Evolutionary conservation across 2,113 vertebrate species (phyloP).

Genomic region (Pelmatolapia mariae): DNA sequence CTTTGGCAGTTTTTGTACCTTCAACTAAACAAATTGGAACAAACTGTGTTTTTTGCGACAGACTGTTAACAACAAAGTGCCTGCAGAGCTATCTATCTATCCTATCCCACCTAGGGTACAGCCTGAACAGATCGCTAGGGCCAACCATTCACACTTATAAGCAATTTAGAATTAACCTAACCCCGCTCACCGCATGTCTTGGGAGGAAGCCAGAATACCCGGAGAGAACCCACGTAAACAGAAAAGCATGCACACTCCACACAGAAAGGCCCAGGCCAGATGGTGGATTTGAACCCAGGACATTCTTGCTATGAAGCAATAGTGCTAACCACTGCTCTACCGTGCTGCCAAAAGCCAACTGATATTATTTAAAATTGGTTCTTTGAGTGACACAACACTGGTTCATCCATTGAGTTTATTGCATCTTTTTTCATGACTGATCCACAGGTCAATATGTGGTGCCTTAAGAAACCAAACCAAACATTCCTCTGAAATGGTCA

Average conservation of each 20-base stretch:
- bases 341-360: background rate
- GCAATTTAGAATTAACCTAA: background rate
- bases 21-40: background rate
- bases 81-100: background rate
- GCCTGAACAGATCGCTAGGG: background rate
- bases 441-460: background rate
- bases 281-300: background rate
- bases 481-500: background rate
- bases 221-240: background rate
- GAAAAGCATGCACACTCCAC: background rate
- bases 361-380: background rate
- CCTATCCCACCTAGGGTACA: background rate
- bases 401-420: background rate
- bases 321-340: background rate
- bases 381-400: background rate
- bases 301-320: background rate
- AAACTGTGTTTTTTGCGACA: background rate
- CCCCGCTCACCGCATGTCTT: background rate
- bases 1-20: background rate
- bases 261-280: background rate
- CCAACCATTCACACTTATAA: background rate
- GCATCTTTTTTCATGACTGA: background rate
- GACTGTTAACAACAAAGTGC: background rate
- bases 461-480: background rate
- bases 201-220: background rate